These are phyloP conservation scores for Drosophila atroscutellata DNA, from an alignment of 2,888 invertebrate species.

Conservation along the genomic window DNA sequence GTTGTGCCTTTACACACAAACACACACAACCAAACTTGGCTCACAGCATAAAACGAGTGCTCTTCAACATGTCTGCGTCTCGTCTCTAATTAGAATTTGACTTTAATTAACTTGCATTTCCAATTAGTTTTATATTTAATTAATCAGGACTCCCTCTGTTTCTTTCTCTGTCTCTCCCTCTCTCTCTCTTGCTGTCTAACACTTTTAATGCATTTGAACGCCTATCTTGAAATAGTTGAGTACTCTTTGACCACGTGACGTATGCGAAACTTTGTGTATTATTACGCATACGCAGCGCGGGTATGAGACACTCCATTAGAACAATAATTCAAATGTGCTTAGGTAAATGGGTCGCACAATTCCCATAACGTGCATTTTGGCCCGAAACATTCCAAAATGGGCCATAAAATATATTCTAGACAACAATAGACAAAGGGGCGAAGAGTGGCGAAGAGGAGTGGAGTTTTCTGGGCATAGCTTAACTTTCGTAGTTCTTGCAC, in stretches of 20 bases:
- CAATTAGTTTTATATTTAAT: slow-evolving; percentile 30
- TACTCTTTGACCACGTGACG: slow-evolving; percentile 9
- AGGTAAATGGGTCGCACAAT: slow-evolving; percentile 49
- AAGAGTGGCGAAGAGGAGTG: neutral
- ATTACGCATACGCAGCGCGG: slow-evolving; percentile 32
- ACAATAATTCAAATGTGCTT: slow-evolving; percentile 61
- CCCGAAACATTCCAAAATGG: slow-evolving; percentile 50
- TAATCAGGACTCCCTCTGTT: slow-evolving; percentile 2
- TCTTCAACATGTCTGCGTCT: neutral
- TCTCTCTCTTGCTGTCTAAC: neutral
- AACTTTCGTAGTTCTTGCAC: slow-evolving; percentile 16
- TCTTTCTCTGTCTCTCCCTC: neutral
- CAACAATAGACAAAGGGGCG: slow-evolving; percentile 8
- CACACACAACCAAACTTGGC: neutral
- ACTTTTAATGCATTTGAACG: slow-evolving; percentile 1
- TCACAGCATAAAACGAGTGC: neutral
- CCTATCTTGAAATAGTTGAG: neutral
- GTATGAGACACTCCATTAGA: slow-evolving; percentile 6
- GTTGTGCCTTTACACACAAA: slow-evolving; percentile 1
- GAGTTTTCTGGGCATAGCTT: neutral
- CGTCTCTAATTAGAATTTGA: slow-evolving; percentile 35
- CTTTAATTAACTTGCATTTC: slow-evolving; percentile 56
- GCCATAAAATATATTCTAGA: slow-evolving; percentile 52
- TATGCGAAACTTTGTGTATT: slow-evolving; percentile 25
- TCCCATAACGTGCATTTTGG: slow-evolving; percentile 61